phyloP scores from a whole-genome alignment of 2,113 vertebrate genomes.

The Lasiurus borealis region DNA sequence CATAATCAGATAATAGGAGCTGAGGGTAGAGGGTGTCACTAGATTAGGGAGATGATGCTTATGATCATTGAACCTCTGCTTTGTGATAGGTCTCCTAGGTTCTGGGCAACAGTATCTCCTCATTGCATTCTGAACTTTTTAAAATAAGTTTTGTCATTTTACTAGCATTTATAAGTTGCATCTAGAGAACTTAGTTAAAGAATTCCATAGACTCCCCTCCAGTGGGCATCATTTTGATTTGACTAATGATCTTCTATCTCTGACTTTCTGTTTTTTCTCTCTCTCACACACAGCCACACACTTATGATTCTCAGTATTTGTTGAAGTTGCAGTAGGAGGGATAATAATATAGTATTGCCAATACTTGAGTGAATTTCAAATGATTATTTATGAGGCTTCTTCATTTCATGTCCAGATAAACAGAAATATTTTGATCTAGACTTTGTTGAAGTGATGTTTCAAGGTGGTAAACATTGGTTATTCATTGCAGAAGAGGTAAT shows the following conservation, averaged over 20 bases:
- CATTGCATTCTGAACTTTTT: background rate
- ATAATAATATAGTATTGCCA: background rate
- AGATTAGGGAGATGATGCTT: background rate
- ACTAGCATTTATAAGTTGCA: background rate
- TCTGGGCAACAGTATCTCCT: background rate
- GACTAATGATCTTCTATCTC: background rate
- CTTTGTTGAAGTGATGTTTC: constrained; percentile 37
- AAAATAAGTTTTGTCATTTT: background rate
- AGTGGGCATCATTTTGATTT: background rate
- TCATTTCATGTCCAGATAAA: background rate
- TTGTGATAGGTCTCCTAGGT: background rate
- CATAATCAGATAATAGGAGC: background rate
- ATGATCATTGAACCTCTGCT: background rate
- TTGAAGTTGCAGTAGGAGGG: background rate
- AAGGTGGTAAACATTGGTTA: constrained; percentile 37
- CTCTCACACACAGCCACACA: background rate
- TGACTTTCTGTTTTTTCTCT: background rate
- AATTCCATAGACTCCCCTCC: background rate
- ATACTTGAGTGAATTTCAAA: constrained; percentile 22
- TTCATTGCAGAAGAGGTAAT: constrained; percentile 56
- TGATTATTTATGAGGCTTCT: constrained; percentile 16
- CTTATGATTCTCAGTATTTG: constrained; percentile 34
- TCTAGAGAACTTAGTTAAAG: constrained; percentile 16
- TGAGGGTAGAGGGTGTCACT: background rate
- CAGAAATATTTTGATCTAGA: constrained; percentile 46